Evolutionary conservation across 2,888 invertebrate genomes (phyloP).

Genomic region (Meandrusa payeni): DNA sequence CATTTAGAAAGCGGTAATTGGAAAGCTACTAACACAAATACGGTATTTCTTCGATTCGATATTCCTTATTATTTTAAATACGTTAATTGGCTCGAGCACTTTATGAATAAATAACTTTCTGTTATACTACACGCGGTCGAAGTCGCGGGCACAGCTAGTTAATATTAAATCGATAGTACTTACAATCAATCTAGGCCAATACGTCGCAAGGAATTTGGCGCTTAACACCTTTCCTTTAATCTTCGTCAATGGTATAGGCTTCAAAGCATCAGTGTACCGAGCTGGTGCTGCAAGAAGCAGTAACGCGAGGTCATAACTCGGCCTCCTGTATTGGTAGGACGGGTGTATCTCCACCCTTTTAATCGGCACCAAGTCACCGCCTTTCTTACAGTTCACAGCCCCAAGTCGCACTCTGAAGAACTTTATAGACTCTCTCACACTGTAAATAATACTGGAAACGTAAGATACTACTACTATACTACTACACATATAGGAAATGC

Average conservation of each 20-base stretch:
- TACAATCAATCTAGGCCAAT: constrained; percentile 67
- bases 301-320: constrained; percentile 54
- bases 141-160: no score
- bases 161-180: constrained; percentile 42
- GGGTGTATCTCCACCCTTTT: constrained; percentile 53
- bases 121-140: no score
- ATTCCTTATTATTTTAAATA: no score
- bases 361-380: constrained; percentile 48
- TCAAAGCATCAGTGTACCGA: constrained; percentile 35
- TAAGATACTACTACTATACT: no score
- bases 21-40: no score
- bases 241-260: constrained; percentile 48
- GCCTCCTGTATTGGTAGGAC: constrained; percentile 36
- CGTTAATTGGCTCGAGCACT: no score
- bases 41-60: no score
- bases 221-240: constrained; percentile 41
- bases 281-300: constrained; percentile 43
- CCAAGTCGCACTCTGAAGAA: constrained; percentile 56
- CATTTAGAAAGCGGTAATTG: no score
- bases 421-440: constrained; percentile 59
- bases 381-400: constrained; percentile 59
- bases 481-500: no score
- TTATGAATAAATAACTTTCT: no score
- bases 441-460: constrained; percentile 33
- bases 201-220: constrained; percentile 56